These are phyloP conservation scores for Columba guinea DNA, from an alignment of 2,797 vertebrate genomes.

Conservation along the genomic window DNA sequence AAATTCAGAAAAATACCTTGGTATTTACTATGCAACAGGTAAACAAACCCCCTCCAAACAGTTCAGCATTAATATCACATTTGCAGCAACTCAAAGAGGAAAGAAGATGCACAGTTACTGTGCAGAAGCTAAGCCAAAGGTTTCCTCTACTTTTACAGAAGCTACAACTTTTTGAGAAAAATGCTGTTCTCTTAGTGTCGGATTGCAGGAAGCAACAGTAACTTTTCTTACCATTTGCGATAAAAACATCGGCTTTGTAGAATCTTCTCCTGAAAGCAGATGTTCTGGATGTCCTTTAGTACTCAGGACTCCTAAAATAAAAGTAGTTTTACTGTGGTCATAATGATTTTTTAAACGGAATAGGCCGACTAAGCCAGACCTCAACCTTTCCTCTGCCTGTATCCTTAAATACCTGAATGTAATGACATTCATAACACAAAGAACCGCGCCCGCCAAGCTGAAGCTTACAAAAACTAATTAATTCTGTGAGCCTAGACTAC, in stretches of 20 bases:
- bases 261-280: conserved; percentile 6
- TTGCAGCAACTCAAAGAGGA: background rate
- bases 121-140: background rate
- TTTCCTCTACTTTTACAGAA: background rate
- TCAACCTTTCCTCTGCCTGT: background rate
- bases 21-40: background rate
- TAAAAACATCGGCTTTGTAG: background rate
- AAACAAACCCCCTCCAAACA: background rate
- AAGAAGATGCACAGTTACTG: background rate
- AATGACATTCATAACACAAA: background rate
- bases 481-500: background rate
- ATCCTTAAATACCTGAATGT: background rate
- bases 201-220: background rate
- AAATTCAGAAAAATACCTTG: background rate
- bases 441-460: background rate
- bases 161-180: background rate
- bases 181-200: background rate
- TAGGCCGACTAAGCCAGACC: background rate
- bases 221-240: conserved; percentile 68
- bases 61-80: background rate
- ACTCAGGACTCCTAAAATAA: conserved; percentile 28
- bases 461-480: background rate
- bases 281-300: background rate
- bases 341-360: background rate
- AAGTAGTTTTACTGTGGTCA: background rate